Evolutionary conservation across 2,113 vertebrate genomes (phyloP), one percentile per base, ranked within the genome.

Genomic region (Mugil cephalus): DNA sequence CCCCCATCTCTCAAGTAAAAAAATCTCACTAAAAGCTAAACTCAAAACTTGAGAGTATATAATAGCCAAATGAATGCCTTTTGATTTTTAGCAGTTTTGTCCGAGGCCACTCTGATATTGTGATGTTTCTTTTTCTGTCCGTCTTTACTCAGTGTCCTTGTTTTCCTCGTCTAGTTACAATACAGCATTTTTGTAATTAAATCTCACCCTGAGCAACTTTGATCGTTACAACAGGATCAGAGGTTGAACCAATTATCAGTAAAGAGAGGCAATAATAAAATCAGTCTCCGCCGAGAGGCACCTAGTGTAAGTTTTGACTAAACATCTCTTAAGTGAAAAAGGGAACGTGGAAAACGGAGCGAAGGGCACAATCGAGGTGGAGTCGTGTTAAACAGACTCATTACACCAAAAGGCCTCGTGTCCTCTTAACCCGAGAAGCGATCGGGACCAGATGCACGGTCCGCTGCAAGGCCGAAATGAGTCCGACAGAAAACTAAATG

Each of bases 351-450:
- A 30, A 30, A n/a, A n/a, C n/a, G n/a, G n/a, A n/a, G n/a, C n/a
- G n/a, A n/a, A n/a, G n/a, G n/a, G n/a, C 4, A 10, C 38, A 48
- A 14, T 50, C 6, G 66, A 43, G 59, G 74, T 40, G 38, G 51
- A 72, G 59, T 38, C 62, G 56, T 60, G 74, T 61, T 71, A 71
- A 85, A 58, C 62, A 80, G 47, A 69, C 72, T 50, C 11, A 34
- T 61, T 80, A 74, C 62, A 61, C 71, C 62, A 60, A 69, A 30
- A 76, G 53, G 48, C 46, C 52, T 13, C 47, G 9, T 69, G 62
- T 35, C 70, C 60, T 43, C 52, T 69, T 66, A 70, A 70, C 66
- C 69, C 38, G 43, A 77, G 48, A 69, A 45, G 45, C 19, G 58
- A 81, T 67, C 50, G 52, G 50, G 50, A 62, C 36, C 42, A 62